phyloP scores from a whole-genome alignment of 2,797 vertebrate species.

The Lutjanus campechanus region DNA sequence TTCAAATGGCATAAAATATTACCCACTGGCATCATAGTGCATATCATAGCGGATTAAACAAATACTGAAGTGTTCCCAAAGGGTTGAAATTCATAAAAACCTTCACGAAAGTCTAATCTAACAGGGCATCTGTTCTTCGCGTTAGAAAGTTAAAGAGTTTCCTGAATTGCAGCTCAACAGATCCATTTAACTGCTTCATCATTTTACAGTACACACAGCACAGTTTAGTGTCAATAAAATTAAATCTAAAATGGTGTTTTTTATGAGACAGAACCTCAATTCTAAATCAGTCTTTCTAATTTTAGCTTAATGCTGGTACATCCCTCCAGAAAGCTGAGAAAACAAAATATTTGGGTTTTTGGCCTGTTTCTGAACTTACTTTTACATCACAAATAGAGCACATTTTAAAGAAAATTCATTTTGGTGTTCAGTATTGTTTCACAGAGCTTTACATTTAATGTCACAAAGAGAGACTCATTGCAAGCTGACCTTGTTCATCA shows the following conservation, averaged over 20 bases:
- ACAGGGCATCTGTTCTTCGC: too few species aligned
- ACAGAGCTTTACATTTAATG: background rate
- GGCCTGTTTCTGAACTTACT: background rate
- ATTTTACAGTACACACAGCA: background rate
- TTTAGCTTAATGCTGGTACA: background rate
- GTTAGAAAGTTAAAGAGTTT: too few species aligned
- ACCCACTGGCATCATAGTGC: too few species aligned
- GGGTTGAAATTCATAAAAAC: too few species aligned
- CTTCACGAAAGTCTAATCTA: too few species aligned
- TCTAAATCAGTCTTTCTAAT: background rate
- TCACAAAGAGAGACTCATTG: background rate
- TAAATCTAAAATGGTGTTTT: too few species aligned
- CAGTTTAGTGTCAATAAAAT: background rate
- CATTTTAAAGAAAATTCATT: background rate
- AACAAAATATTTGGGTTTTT: background rate
- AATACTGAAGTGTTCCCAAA: too few species aligned
- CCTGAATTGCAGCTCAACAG: too few species aligned
- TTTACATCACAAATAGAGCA: background rate
- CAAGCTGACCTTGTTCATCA: background rate
- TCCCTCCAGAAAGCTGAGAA: background rate
- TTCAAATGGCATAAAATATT: too few species aligned
- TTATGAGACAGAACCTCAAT: background rate
- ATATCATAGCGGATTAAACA: too few species aligned
- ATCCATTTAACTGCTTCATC: too few species aligned
- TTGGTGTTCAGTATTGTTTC: background rate